Evolutionary conservation across 2,113 vertebrate genomes (phyloP), one percentile per base, ranked within the genome.

Genomic region (Dryoscopus gambensis): DNA sequence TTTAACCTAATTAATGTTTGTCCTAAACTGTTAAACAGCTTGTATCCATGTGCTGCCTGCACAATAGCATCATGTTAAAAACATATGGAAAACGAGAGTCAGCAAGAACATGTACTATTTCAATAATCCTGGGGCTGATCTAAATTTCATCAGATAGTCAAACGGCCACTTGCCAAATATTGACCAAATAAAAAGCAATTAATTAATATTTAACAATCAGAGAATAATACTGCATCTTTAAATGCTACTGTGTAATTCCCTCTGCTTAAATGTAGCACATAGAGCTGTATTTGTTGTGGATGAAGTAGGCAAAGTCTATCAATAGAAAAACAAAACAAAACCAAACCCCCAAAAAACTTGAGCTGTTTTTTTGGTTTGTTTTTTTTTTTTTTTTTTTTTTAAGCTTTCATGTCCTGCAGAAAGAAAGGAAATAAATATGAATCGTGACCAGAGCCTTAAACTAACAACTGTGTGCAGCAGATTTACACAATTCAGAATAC

Each of bases 371-470:
- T 93, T 95, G 4, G 12, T 96, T 39, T 39, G 9, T 39, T 39
- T 39, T 39, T 96, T 33, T 93, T 75, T 19, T 27, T 37, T 44
- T 17, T 11, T 95, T 95, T 93, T 96, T 97, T 96, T 90, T 98
- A 93, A 93, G 97, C 96, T 98, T 97, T 98, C 96, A 97, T 96
- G 96, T 97, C 97, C 98, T 98, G 96, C 97, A 98, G 97, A 97
- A 98, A 98, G 96, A 97, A 98, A 98, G 96, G 97, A 97, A 97
- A 97, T 92, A 97, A 95, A 97, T 88, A 94, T 97, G 96, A 96
- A 97, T 81, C 93, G 93, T 93, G 96, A 95, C 65, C 84, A 97
- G 91, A 97, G 90, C 93, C 96, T 98, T 96, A 96, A 95, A 94
- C 88, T 94, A 97, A 96, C 94, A 97, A 96, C 91, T 93, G 93